Base-by-base conservation (phyloP, 2,888 invertebrate species). In the Caenorhabditis virilis region DNA sequence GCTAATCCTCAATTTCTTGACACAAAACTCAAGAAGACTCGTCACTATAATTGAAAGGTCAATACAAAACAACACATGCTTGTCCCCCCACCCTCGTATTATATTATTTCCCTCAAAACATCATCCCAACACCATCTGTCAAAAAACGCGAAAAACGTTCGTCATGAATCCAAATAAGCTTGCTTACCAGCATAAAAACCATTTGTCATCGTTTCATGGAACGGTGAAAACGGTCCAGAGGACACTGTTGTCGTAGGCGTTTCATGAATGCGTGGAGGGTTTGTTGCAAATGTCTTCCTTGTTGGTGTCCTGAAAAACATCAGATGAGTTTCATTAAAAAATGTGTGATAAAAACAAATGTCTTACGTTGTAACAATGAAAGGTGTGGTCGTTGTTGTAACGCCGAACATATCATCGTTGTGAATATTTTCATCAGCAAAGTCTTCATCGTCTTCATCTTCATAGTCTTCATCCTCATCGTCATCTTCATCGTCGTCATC, bases 201-300 rank as follows among this genome's bases (percentile, higher is more conserved):
- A 62, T 62, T 62, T 30, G 58, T 59, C 59, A 68, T 56, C 11
- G 62, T 68, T 46, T 68, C 59, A 58, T 68, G 68, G 63, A 68
- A 68, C 27, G 68, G 68, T 50, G 68, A 60, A 57, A 66, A 66
- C 46, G 66, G 66, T 20, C 66, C 60, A 41, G 66, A 50, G 38
- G 60, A 59, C 39, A 43, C 42, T 38, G 56, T 66, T 25, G 66
- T 50, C 16, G 43, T 25, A 15, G 52, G 63, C 53, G 27, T 42
- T 56, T 4, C 55, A 51, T 38, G 54, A 36, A 42, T 39, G 50
- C 50, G 45, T 27, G 57, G 55, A 35, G 62, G 46, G 35, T 51
- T 50, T 54, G 60, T 47, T 41, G 52, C 55, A 16, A 41, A 27
- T 47, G 62, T 50, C 48, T 52, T 52, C 39, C 48, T 38, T 27